Percentiles rank a stretch among this genome's conserved stretches.
Conservation (phyloP, 2,113 vertebrate genomes). For the Nothocercus julius region DNA sequence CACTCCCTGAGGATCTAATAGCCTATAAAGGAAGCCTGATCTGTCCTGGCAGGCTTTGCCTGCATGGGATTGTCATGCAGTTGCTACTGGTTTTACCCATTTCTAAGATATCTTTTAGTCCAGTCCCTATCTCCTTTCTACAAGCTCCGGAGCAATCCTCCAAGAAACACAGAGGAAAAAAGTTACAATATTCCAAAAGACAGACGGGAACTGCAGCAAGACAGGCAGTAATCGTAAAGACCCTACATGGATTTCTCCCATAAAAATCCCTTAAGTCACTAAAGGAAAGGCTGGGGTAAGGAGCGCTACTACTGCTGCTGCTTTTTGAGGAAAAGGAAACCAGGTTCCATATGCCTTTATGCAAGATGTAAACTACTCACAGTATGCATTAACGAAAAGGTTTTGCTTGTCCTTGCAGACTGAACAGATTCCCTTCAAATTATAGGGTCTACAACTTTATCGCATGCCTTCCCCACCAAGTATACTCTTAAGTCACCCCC, state of each 20-base stretch:
- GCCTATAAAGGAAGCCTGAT: rapidly evolving
- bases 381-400: neutral
- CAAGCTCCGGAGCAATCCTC: neutral
- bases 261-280: neutral
- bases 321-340: neutral
- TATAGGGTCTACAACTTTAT: neutral
- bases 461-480: neutral
- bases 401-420: neutral
- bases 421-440: neutral
- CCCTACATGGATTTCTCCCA: neutral
- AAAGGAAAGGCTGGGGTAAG: neutral
- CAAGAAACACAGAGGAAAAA: rapidly evolving
- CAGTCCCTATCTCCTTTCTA: neutral
- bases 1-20: neutral
- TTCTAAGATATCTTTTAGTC: neutral
- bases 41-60: neutral
- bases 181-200: neutral
- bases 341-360: neutral
- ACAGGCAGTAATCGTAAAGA: neutral
- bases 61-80: neutral
- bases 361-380: rapidly evolving
- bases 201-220: neutral
- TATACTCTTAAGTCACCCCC: neutral
- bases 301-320: neutral
- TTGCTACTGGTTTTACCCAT: rapidly evolving